Evolutionary conservation across 1,140 invertebrate species (phyloP).

Genomic region (Zaprionus lachaisei): DNA sequence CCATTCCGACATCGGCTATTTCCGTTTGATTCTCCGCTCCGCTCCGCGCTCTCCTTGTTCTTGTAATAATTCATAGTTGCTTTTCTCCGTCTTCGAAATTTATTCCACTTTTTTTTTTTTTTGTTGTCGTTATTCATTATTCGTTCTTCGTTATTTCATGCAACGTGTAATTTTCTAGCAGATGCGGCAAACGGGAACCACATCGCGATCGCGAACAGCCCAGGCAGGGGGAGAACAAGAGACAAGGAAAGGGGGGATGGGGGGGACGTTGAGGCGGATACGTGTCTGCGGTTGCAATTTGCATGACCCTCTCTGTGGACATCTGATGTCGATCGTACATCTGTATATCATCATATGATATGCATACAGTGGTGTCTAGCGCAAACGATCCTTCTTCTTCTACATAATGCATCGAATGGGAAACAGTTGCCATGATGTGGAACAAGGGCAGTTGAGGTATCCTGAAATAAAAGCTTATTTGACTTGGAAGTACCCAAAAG

Average conservation of each 20-base stretch:
- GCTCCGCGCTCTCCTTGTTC: slow-evolving; percentile 7
- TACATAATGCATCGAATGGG: background rate
- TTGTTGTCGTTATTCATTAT: slow-evolving; percentile 21
- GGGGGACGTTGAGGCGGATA: slow-evolving; percentile 2
- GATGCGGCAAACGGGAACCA: slow-evolving; percentile 43
- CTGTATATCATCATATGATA: background rate
- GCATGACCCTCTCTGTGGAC: slow-evolving; percentile 47
- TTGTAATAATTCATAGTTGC: slow-evolving; percentile 51
- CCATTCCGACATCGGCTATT: slow-evolving; percentile 3
- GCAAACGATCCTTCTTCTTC: background rate
- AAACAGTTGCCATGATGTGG: background rate
- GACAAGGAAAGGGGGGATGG: background rate
- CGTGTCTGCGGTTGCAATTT: slow-evolving; percentile 43
- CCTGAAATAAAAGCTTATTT: background rate
- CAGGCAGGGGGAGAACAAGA: background rate
- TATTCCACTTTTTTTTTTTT: slow-evolving; percentile 10
- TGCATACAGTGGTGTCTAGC: background rate
- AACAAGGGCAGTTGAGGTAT: background rate
- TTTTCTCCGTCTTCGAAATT: slow-evolving; percentile 9
- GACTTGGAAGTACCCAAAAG: too few species aligned
- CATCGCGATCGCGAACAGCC: slow-evolving; percentile 19
- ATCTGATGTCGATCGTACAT: slow-evolving; percentile 18
- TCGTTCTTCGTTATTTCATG: background rate
- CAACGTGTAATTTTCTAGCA: slow-evolving; percentile 71
- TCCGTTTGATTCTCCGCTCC: slow-evolving; percentile 20